Base-by-base conservation (phyloP, 2,888 invertebrate species). In the Bugulina stolonifera region DNA sequence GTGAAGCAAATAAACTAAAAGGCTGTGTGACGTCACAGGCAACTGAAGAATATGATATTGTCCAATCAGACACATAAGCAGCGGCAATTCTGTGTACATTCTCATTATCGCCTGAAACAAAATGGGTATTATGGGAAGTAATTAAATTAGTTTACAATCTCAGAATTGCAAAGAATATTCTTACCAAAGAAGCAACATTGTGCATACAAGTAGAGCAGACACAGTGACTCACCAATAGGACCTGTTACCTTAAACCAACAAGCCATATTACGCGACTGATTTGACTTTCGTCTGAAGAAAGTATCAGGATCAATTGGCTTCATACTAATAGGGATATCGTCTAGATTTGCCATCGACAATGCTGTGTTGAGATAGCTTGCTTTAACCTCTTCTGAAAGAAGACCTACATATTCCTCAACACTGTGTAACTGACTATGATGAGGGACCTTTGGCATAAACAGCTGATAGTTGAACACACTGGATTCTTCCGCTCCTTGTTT, bases 41-140 rank as follows among this genome's bases (percentile, higher is more conserved):
- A 14, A 32, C 5, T 32, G 64, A 29, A 0, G 82, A 79, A 5
- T 79, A 79, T 1, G 84, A 77, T 14, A 84, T 75, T 1, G 79
- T 75, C 29, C 77, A 75, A 76, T 86, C 86, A 0, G 83, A 82
- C 76, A 86, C 81, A 76, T 84, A 86, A 18, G 83, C 84, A 1
- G 84, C 83, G 14, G 81, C 82, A 73, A 84, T 84, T 73, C 83
- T 80, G 75, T 85, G 85, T 29, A 84, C 75, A 70, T 83, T 80
- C 29, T 78, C 76, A 73, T 84, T 81, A 58, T 80, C 79, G 54
- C 81, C 83, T 81, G 71, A 5, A 43, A 43, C 5, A 55, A 55
- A 10, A 55, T 23, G 25, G 18, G 10, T 55, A 55, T 18, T 25
- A 55, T 18, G n/a, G 2, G 64, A 5, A 57, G 57, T 18, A 5